Conservation (phyloP, 2,113 vertebrate genomes). For the Pleuronectes platessa region DNA sequence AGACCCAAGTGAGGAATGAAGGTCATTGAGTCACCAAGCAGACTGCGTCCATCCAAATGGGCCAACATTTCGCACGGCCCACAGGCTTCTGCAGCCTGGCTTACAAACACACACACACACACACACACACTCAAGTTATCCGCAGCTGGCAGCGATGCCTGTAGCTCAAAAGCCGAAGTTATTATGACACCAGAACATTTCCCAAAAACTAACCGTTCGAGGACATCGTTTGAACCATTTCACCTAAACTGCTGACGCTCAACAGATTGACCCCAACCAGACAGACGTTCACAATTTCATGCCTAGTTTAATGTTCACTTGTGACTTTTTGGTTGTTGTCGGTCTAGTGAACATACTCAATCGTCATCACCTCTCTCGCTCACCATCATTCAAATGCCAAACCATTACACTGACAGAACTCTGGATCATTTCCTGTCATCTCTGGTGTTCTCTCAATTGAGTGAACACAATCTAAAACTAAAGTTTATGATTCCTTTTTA, state of each 20-base stretch:
- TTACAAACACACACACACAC: slow-evolving; percentile 9
- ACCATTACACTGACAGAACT: slow-evolving; percentile 83
- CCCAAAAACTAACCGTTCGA: slow-evolving; percentile 28
- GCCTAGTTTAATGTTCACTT: slow-evolving; percentile 53
- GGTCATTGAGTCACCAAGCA: slow-evolving; percentile 78
- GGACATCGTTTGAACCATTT: slow-evolving; percentile 37
- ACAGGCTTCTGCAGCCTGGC: slow-evolving; percentile 47
- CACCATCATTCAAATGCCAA: slow-evolving; percentile 72
- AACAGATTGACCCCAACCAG: slow-evolving; percentile 47
- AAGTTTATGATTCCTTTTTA: slow-evolving; percentile 17
- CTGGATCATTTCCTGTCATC: slow-evolving; percentile 68
- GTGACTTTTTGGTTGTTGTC: slow-evolving; percentile 46
- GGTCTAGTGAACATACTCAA: slow-evolving; percentile 42
- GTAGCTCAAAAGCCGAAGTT: slow-evolving; percentile 31
- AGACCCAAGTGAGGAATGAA: slow-evolving; percentile 78
- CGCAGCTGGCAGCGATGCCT: slow-evolving; percentile 28
- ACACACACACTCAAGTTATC: neutral
- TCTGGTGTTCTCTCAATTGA: slow-evolving; percentile 57
- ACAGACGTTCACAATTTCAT: slow-evolving; percentile 50
- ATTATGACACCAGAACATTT: slow-evolving; percentile 43
- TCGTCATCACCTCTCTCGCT: slow-evolving; percentile 62
- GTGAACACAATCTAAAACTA: slow-evolving; percentile 42
- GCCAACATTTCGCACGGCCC: slow-evolving; percentile 65
- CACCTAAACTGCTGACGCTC: slow-evolving; percentile 51
- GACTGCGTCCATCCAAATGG: slow-evolving; percentile 72